phyloP scores from a whole-genome alignment of 2,797 vertebrate genomes.

The Oreortyx pictus region DNA sequence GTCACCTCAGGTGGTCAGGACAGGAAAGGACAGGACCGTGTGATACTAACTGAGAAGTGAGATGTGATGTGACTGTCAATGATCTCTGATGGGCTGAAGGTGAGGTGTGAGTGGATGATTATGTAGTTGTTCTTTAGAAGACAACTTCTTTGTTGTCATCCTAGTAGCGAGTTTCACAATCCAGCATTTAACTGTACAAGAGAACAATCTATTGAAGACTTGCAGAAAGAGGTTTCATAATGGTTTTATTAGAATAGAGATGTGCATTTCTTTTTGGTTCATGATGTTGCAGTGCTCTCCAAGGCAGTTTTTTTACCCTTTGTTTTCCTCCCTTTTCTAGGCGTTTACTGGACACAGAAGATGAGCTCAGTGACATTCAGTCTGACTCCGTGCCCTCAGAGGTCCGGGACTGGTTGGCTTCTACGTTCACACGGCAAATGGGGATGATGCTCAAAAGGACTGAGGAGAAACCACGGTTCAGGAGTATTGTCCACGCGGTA shows the following conservation, averaged over 20 bases:
- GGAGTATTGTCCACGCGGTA: conserved; percentile 94
- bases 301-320: neutral
- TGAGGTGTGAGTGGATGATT: neutral
- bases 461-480: conserved; percentile 93
- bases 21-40: neutral
- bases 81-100: neutral
- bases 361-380: conserved; percentile 93
- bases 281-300: neutral
- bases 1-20: neutral
- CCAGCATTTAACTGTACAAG: neutral
- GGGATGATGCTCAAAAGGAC: conserved; percentile 86
- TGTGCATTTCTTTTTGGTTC: neutral
- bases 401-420: conserved; percentile 95
- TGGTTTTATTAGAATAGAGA: neutral
- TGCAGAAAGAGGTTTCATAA: neutral
- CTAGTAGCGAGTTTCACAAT: neutral
- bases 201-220: neutral
- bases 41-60: neutral
- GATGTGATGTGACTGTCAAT: neutral
- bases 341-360: conserved; percentile 88
- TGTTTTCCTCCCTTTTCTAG: conserved; percentile 70
- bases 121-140: neutral
- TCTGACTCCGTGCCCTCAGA: conserved; percentile 93
- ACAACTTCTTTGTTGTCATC: neutral
- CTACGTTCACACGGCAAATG: conserved; percentile 94